Conservation (phyloP, 1,140 invertebrate genomes). For the Lucilia cuprina region DNA sequence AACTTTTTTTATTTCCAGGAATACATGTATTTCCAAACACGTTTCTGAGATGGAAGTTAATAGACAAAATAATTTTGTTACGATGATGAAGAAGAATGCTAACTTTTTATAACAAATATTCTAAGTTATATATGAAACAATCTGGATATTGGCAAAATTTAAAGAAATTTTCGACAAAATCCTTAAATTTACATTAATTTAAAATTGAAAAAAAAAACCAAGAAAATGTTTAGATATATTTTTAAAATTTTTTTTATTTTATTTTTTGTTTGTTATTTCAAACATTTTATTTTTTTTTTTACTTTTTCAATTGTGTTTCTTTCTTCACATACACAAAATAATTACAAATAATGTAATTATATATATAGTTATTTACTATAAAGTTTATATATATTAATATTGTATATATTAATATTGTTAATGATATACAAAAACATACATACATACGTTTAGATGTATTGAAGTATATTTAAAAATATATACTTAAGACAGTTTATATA, state of each 20-base stretch:
- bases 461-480: slow-evolving; percentile 11
- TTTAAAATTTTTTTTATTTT: slow-evolving; percentile 29
- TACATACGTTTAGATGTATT: too few relatives aligned
- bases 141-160: too few relatives aligned
- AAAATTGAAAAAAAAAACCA: too few relatives aligned
- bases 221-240: neutral
- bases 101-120: too few relatives aligned
- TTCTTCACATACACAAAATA: slow-evolving; percentile 7
- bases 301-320: neutral
- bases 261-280: slow-evolving; percentile 38
- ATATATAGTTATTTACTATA: neutral
- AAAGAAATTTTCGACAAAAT: too few relatives aligned
- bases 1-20: slow-evolving; percentile 47
- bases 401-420: neutral
- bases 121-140: too few relatives aligned
- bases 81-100: too few relatives aligned
- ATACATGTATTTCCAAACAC: slow-evolving; percentile 59
- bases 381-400: neutral
- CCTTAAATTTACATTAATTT: too few relatives aligned
- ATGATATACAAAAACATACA: neutral
- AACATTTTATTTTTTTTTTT: slow-evolving; percentile 16
- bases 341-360: slow-evolving; percentile 32
- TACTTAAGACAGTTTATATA: neutral
- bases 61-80: too few relatives aligned
- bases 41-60: slow-evolving; percentile 38